Base-by-base conservation (phyloP, 2,888 invertebrate species). In the Protophormia terraenovae region DNA sequence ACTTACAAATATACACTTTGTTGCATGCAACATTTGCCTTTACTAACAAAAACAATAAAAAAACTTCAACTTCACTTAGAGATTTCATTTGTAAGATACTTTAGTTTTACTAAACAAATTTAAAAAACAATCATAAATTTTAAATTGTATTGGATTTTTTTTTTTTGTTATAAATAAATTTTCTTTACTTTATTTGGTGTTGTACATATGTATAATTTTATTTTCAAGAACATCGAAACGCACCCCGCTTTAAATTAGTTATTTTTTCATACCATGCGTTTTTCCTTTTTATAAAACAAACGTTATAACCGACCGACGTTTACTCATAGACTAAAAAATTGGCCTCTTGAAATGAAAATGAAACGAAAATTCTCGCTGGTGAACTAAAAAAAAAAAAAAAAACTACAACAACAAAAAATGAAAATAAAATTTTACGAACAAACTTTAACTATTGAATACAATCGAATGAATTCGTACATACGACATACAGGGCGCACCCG, bases 261-360 rank as follows among this genome's bases (percentile, higher is more conserved):
- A n/a, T 29, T 47, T 27, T 38, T 64, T n/a, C n/a, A n/a, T 24
- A 19, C 14, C 38, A 47, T 53, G 62, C 73, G 78, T 27, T 78
- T 69, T 60, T 69, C 47, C 8, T 60, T n/a, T n/a, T 71, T 50
- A 69, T 8, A 8, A 60, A 60, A 78, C 85, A 83, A 82, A 76
- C 83, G 83, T 75, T 86, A 72, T 78, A 81, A 60, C 87, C 90
- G 83, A 60, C 87, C 90, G 87, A 90, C 91, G 91, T 89, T 91
- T 90, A 89, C 91, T 91, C 91, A 89, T 88, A 89, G 91, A 91
- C 91, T 91, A 87, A 88, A 76, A 82, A 84, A 78, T 86, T 85
- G 82, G 82, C 75, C 85, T 85, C 82, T 85, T 76, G 60, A 75
- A 81, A 62, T 80, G 41, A 58, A 73, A 58, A 66, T 73, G 8